Base-by-base conservation (phyloP, 2,888 invertebrate species). In the Bursaphelenchus okinawaensis region DNA sequence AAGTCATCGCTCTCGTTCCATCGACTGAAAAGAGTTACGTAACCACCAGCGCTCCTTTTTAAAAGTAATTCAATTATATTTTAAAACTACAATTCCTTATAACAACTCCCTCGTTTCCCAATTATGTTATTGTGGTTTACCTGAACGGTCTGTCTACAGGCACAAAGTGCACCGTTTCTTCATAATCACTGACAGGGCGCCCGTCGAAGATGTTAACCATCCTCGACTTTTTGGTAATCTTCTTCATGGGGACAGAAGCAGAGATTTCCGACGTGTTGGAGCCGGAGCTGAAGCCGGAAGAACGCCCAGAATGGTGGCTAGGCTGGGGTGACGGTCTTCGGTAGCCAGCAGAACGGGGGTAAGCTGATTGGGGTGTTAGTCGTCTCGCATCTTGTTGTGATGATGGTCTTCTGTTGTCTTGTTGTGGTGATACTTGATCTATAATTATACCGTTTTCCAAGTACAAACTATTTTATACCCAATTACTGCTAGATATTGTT, bases 121-220 rank as follows among this genome's bases (percentile, higher is more conserved):
- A 40, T 40, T 40, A 40, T 40, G n/a, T 40, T 40, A 40, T 6
- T 12, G 12, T n/a, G 40, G 3, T 40, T 40, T 40, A 40, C 40
- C 40, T 40, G 12, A n/a, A n/a, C 40, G 40, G 40, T 40, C 40
- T 40, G 40, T 40, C 40, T 40, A 40, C 40, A 40, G 40, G 40
- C 62, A 76, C 79, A 62, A 74, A 80, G 20, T 73, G 73, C 12
- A 80, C 78, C 12, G 74, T 76, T 63, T 80, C 81, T 19, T 69
- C 71, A 65, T 74, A 80, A n/a, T 77, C 76, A 7, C 73, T 71
- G 4, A 80, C 72, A 20, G 81, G 80, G 22, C 78, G 70, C 16
- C 81, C 81, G 58, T 80, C 81, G 66, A 80, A 72, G 55, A 80
- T 75, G 22, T 77, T 79, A 16, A 80, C 80, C 56, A 70, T 66